These are phyloP conservation scores for Sebastes minor DNA, from an alignment of 2,797 vertebrate genomes.

Conservation along the genomic window DNA sequence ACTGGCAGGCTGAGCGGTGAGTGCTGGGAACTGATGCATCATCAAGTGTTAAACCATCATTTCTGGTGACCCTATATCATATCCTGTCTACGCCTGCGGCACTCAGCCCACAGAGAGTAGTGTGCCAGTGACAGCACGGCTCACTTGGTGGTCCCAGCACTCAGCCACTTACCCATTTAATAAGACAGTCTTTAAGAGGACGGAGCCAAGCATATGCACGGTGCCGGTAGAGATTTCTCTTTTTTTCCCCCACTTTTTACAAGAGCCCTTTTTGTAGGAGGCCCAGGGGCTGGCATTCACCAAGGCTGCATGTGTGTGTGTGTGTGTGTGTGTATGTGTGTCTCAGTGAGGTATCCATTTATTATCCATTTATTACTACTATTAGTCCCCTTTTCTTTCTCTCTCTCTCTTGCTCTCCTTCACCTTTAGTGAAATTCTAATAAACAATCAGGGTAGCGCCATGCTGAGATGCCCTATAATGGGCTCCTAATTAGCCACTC, in stretches of 20 bases:
- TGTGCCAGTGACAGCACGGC: conserved; percentile 75
- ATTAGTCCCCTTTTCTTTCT: conserved; percentile 67
- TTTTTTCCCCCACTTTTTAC: conserved; percentile 67
- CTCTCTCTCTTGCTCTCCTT: conserved; percentile 42
- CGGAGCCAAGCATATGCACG: conserved; percentile 66
- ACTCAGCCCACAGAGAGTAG: conserved; percentile 55
- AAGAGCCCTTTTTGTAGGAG: conserved; percentile 73
- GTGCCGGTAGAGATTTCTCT: conserved; percentile 52
- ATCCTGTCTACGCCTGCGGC: conserved; percentile 63
- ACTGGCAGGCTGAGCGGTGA: conserved; percentile 33
- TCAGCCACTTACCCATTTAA: conserved; percentile 80
- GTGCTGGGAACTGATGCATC: conserved; percentile 55
- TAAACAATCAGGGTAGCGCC: conserved; percentile 79
- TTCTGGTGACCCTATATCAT: conserved; percentile 70
- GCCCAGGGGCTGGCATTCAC: conserved; percentile 71
- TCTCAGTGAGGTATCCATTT: conserved; percentile 70
- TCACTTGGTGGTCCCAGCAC: conserved; percentile 77
- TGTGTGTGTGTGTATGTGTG: neutral
- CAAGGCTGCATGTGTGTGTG: conserved; percentile 31
- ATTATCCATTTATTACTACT: conserved; percentile 79
- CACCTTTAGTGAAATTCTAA: conserved; percentile 77
- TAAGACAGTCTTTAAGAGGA: conserved; percentile 75
- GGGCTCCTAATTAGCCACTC: conserved; percentile 82
- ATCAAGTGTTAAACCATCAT: conserved; percentile 45
- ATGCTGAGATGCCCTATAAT: conserved; percentile 80